Evolutionary conservation across 2,888 invertebrate genomes (phyloP), one percentile per base, ranked within the genome.

Genomic region (Pelosia muscerda): DNA sequence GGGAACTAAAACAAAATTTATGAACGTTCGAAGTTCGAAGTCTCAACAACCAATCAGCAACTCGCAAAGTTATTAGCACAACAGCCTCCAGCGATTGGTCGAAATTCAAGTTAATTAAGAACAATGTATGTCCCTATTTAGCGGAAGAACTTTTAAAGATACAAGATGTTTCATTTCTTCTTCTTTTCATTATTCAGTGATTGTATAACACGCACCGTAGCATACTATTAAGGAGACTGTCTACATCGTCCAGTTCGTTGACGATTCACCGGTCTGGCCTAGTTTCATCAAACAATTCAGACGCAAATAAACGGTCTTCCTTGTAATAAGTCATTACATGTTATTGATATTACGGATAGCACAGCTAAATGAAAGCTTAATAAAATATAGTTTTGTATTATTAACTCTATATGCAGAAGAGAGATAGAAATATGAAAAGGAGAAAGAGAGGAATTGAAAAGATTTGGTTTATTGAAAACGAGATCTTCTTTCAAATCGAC

Each of bases 121-220:
- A n/a, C n/a, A n/a, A n/a, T n/a, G n/a, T n/a, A n/a, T n/a, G n/a
- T n/a, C n/a, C n/a, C n/a, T n/a, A n/a, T n/a, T n/a, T n/a, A n/a
- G n/a, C n/a, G n/a, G n/a, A n/a, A 38, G 5, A 19, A 19, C 19
- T 6, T 5, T 19, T 19, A 19, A 19, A 42, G 19, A 42, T 19
- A 15, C 19, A 2, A 49, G n/a, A n/a, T 49, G 9, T 49, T n/a
- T n/a, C n/a, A 49, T 49, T 49, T n/a, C n/a, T n/a, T n/a, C n/a
- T n/a, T n/a, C n/a, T n/a, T 49, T 49, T 2, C 9, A 15, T 68
- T 58, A 67, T 70, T 57, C 65, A 73, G 65, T 70, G 26, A 34
- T 28, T 42, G 57, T 60, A 15, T 23, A n/a, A 22, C n/a, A 59
- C 49, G 49, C 49, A 49, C 49, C 49, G 49, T 19, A 49, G 49